phyloP scores from a whole-genome alignment of 2,113 vertebrate genomes.

The Chitala chitala region DNA sequence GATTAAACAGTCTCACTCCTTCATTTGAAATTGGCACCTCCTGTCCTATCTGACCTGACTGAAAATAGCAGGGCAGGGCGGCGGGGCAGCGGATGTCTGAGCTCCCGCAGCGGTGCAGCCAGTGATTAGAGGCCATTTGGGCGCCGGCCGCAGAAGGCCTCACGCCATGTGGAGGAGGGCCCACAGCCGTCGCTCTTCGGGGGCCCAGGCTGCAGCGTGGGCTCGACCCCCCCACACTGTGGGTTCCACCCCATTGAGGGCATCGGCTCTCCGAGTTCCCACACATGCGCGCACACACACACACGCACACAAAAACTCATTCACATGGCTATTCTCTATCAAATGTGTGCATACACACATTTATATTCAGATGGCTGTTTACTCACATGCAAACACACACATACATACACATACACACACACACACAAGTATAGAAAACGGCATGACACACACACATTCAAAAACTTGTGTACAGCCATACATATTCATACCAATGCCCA shows the following conservation, averaged over 20 bases:
- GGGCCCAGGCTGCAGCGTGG: neutral
- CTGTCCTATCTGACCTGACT: neutral
- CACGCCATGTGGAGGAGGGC: neutral
- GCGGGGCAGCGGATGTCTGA: slow-evolving; percentile 2
- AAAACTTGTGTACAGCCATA: neutral
- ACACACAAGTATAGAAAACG: no score
- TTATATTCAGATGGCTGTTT: neutral
- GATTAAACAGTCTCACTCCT: neutral
- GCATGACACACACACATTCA: neutral
- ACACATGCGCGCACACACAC: no score
- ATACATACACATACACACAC: no score
- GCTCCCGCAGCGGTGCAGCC: neutral
- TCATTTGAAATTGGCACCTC: no score
- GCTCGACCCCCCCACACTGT: neutral
- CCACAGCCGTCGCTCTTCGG: neutral
- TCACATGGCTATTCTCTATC: no score
- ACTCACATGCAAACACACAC: no score
- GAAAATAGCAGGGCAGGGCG: neutral
- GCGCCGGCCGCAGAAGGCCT: neutral
- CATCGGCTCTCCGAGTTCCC: neutral
- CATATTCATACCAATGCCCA: neutral
- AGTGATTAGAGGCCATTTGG: slow-evolving; percentile 3
- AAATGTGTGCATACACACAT: no score
- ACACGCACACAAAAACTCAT: no score
- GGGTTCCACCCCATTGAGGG: neutral